Evolutionary conservation across 2,888 invertebrate species (phyloP).

Genomic region (Xiphydria camelus): DNA sequence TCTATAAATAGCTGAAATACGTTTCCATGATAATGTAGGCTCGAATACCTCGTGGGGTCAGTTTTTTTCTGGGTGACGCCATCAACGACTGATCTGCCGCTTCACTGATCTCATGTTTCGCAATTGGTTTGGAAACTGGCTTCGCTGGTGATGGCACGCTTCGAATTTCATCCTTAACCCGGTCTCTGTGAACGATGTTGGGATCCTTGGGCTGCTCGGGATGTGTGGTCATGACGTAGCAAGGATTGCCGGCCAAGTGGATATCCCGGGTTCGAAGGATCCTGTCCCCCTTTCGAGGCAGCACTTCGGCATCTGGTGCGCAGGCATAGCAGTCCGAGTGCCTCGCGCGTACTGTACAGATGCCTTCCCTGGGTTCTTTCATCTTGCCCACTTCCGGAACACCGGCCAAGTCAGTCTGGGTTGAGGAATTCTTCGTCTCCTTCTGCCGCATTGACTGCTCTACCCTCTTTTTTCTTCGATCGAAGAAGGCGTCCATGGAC

Average conservation of each 20-base stretch:
- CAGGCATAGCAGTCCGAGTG: slow-evolving; percentile 28
- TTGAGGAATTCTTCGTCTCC: slow-evolving; percentile 18
- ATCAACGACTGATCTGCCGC: background rate
- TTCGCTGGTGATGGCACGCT: background rate
- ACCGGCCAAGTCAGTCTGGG: slow-evolving; percentile 33
- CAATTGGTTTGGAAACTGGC: too few species aligned
- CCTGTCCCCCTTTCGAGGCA: slow-evolving; percentile 5
- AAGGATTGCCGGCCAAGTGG: slow-evolving; percentile 33
- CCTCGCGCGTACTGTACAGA: slow-evolving; percentile 26
- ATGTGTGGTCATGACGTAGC: slow-evolving; percentile 26
- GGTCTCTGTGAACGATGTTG: too few species aligned
- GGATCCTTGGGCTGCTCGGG: slow-evolving; percentile 11
- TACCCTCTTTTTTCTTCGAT: slow-evolving; percentile 26
- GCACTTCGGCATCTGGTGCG: too few species aligned
- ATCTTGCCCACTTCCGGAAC: slow-evolving; percentile 26
- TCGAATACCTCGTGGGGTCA: too few species aligned
- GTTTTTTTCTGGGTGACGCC: background rate
- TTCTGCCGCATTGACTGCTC: slow-evolving; percentile 23
- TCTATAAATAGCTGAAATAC: too few species aligned
- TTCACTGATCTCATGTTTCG: too few species aligned
- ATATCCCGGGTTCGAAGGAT: slow-evolving; percentile 33
- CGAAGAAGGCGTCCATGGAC: slow-evolving; percentile 23
- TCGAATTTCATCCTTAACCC: too few species aligned
- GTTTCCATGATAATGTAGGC: too few species aligned
- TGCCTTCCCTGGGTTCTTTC: slow-evolving; percentile 18